phyloP scores from a whole-genome alignment of 2,888 invertebrate genomes.

The Drosophila recens region DNA sequence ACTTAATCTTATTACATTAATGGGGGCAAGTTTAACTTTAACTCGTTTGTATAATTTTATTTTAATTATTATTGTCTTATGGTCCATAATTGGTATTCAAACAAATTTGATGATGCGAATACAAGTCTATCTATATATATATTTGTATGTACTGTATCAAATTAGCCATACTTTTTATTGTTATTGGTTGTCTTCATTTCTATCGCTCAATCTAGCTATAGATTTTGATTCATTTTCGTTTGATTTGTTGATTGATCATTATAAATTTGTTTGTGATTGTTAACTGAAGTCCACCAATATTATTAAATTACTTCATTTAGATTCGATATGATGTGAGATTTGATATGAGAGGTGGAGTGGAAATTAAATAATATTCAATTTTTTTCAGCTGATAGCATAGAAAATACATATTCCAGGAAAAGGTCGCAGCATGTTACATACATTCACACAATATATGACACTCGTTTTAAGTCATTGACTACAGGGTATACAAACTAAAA shows the following conservation, averaged over 20 bases:
- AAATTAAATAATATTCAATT: background rate
- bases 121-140: slow-evolving; percentile 11
- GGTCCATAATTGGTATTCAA: slow-evolving; percentile 14
- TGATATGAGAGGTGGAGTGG: background rate
- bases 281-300: slow-evolving; percentile 6
- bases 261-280: slow-evolving; percentile 5
- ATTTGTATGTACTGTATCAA: background rate
- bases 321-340: background rate
- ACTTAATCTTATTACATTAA: slow-evolving; percentile 2
- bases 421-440: background rate
- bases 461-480: background rate
- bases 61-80: slow-evolving; percentile 29
- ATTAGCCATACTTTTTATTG: slow-evolving; percentile 6
- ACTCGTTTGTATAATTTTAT: slow-evolving; percentile 2
- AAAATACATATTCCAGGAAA: background rate
- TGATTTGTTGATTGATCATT: slow-evolving; percentile 4
- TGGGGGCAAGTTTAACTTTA: background rate
- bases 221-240: slow-evolving; percentile 1
- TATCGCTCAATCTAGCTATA: background rate
- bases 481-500: background rate
- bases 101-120: slow-evolving; percentile 9
- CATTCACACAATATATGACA: background rate
- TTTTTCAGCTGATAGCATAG: background rate
- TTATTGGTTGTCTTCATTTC: slow-evolving; percentile 10
- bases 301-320: background rate